Base-by-base conservation (phyloP, 1,140 invertebrate species). In the Philotrypesis tridentata region DNA sequence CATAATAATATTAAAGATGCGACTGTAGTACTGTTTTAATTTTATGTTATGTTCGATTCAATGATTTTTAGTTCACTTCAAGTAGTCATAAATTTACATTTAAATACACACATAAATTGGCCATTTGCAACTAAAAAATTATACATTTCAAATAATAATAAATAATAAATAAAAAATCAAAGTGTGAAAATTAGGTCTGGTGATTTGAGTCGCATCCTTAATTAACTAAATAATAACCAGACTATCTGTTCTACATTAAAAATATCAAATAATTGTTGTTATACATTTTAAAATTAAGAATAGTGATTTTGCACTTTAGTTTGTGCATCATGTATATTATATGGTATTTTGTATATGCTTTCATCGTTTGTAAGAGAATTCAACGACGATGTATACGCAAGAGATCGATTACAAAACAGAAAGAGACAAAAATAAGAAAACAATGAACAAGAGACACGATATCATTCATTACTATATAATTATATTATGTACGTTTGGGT, bases 251-350 rank as follows among this genome's bases (percentile, higher is more conserved):
- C 87, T 90, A 90, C 82, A 83, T 89, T 87, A 90, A 87, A 88
- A 89, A 88, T 90, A 90, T 90, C 86, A 90, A 91, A 91, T 90
- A 84, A 87, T 89, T 86, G 87, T 87, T 84, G 83, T 87, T 85
- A 88, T 89, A 90, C 86, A 88, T 85, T 87, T 86, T 88, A 88
- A 90, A 89, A 88, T 90, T 89, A 89, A 89, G 88, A 83, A 87
- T 88, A 88, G 77, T 79, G 76, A 27, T 82, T 82, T 86, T 84
- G 83, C 83, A 85, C 74, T 71, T 84, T 33, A 65, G 43, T 80
- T 85, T 84, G 80, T 82, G 86, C 85, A 85, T 84, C 83, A 78
- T 79, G 73, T 65, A 79, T 82, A 29, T 48, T 77, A 55, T n/a
- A 17, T 55, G 21, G 48, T 55, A 55, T 55, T 82, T 83, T 82